phyloP scores from a whole-genome alignment of 2,888 invertebrate genomes.

The Epinotia ramella region DNA sequence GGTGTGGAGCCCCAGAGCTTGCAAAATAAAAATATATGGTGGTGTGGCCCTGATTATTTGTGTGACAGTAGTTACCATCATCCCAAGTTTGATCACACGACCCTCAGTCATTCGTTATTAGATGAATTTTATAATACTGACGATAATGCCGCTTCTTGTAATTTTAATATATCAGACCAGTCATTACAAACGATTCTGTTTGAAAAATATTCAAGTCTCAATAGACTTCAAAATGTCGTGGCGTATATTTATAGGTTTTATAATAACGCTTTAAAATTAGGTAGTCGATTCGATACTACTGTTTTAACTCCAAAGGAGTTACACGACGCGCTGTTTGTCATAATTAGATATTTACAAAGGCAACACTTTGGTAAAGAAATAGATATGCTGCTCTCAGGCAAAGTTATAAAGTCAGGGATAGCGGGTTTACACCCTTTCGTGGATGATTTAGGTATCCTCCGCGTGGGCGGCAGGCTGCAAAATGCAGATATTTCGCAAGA shows the following conservation, averaged over 20 bases:
- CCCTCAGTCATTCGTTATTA: background rate
- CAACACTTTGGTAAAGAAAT: background rate
- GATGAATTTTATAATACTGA: no score
- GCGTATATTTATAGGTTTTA: background rate
- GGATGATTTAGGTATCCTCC: background rate
- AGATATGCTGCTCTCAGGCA: background rate
- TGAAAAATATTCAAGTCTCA: no score
- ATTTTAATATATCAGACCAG: no score
- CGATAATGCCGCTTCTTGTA: no score
- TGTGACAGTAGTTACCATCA: background rate
- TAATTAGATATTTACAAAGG: background rate
- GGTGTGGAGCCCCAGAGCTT: background rate
- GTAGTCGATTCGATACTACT: background rate
- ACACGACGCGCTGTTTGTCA: background rate
- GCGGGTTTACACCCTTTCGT: background rate
- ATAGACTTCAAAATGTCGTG: no score
- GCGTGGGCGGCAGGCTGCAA: slow-evolving; percentile 25
- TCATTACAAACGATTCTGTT: no score
- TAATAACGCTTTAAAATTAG: background rate
- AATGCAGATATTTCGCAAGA: slow-evolving; percentile 18
- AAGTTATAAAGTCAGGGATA: background rate
- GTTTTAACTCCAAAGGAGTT: background rate
- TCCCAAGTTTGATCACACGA: background rate
- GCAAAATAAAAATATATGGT: background rate
- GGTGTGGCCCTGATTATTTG: background rate